Percentiles rank a stretch among this genome's conserved stretches.
phyloP scores from a whole-genome alignment of 2,888 invertebrate genomes.

The Orthonychiurus folsomi region DNA sequence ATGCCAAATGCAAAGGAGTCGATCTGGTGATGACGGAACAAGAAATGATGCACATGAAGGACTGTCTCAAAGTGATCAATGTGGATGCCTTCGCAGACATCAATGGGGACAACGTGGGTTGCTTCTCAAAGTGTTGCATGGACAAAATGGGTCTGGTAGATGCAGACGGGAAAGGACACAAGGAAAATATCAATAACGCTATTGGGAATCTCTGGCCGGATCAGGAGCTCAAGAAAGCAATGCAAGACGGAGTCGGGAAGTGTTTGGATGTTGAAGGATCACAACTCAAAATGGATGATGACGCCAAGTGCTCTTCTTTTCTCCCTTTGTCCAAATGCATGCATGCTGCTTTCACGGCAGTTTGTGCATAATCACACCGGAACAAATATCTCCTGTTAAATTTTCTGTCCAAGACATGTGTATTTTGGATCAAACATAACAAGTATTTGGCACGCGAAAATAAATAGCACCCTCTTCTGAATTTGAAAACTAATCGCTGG shows the following conservation, averaged over 20 bases:
- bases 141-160: background rate
- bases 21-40: background rate
- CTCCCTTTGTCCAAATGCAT: background rate
- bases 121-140: background rate
- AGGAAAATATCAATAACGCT: background rate
- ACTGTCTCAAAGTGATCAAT: background rate
- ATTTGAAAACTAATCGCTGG: too few species aligned
- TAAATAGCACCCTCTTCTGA: too few species aligned
- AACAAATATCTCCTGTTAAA: background rate
- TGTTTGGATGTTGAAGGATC: background rate
- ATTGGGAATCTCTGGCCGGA: background rate
- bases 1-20: background rate
- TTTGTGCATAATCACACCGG: too few species aligned
- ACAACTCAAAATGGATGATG: background rate
- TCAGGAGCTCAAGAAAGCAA: background rate
- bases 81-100: background rate
- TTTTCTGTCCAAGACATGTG: background rate
- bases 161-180: background rate
- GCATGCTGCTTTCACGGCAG: background rate
- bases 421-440: too few species aligned
- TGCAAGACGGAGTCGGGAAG: background rate
- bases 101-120: background rate
- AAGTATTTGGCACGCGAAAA: too few species aligned
- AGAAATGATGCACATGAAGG: background rate
- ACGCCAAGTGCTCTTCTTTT: background rate